Conservation (phyloP, 2,888 invertebrate species). For the Calameuta pallipes region DNA sequence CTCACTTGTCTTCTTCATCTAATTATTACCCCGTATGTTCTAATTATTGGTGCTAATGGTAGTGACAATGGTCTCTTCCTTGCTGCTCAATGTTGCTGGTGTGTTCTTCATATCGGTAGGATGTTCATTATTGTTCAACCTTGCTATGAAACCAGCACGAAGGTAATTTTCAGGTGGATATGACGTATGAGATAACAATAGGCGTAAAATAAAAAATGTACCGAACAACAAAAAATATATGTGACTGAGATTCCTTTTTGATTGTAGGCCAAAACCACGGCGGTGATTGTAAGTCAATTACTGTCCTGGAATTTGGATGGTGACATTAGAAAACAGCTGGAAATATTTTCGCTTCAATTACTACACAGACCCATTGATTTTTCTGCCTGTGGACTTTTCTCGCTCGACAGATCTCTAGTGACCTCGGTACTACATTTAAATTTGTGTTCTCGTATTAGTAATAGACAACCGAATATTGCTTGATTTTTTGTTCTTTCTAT, state of each 20-base stretch:
- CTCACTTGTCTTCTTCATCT: conserved; percentile 72
- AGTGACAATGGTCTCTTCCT: conserved; percentile 68
- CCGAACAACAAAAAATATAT: background rate
- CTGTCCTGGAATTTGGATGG: conserved; percentile 51
- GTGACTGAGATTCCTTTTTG: background rate
- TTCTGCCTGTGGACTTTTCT: conserved; percentile 72
- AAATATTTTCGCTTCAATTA: conserved; percentile 72
- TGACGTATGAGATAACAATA: background rate
- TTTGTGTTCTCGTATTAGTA: background rate
- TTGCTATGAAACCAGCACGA: conserved; percentile 69
- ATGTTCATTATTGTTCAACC: conserved; percentile 73
- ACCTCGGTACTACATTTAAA: conserved; percentile 66
- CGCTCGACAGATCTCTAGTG: conserved; percentile 70
- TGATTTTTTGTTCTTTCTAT: background rate
- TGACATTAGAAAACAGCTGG: conserved; percentile 67
- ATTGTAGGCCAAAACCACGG: conserved; percentile 66
- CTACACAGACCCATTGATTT: conserved; percentile 71
- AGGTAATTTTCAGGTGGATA: conserved; percentile 58
- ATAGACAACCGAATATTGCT: background rate
- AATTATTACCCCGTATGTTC: conserved; percentile 73
- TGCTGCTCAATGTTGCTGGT: conserved; percentile 71
- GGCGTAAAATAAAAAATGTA: background rate
- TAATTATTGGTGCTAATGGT: conserved; percentile 70
- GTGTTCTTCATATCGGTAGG: conserved; percentile 69
- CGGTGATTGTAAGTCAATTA: conserved; percentile 67